Percentiles rank a stretch among this genome's conserved stretches.
These are phyloP conservation scores for Tricholaema leucomelas DNA, from an alignment of 2,113 vertebrate genomes.

Conservation along the genomic window DNA sequence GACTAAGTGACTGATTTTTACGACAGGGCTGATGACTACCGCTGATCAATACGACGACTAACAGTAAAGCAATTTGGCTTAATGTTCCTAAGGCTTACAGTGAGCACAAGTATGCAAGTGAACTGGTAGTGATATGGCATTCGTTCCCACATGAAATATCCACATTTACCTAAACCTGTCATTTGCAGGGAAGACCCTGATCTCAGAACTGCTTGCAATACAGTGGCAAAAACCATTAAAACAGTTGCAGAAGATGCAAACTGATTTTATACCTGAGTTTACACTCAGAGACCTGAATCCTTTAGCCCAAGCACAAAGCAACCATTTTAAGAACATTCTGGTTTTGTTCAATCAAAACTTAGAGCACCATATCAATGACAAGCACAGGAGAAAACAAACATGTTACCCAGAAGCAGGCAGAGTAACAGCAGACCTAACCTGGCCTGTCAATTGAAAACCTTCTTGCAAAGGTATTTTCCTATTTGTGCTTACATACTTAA, in stretches of 20 bases:
- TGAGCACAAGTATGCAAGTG: not conserved
- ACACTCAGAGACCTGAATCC: not conserved
- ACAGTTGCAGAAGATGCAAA: not conserved
- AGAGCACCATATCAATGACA: not conserved
- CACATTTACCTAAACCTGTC: not conserved
- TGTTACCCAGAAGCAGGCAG: slow-evolving; percentile 17
- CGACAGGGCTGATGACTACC: not conserved
- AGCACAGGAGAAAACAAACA: not conserved
- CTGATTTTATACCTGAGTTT: not conserved
- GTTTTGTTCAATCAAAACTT: slow-evolving; percentile 13
- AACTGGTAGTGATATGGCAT: not conserved
- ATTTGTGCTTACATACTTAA: not conserved
- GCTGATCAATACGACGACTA: not conserved
- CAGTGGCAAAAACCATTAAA: not conserved
- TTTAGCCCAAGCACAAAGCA: slow-evolving; percentile 20
- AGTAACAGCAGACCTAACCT: not conserved
- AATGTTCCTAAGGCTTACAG: not conserved
- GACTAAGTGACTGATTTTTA: not conserved
- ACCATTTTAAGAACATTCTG: not conserved
- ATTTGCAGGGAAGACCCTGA: not conserved
- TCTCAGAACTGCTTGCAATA: not conserved
- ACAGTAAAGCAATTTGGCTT: not conserved
- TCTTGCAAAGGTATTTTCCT: not conserved
- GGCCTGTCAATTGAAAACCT: not conserved
- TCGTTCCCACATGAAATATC: not conserved